Evolutionary conservation across 2,113 vertebrate species (phyloP).

Genomic region (Platysternon megacephalum): DNA sequence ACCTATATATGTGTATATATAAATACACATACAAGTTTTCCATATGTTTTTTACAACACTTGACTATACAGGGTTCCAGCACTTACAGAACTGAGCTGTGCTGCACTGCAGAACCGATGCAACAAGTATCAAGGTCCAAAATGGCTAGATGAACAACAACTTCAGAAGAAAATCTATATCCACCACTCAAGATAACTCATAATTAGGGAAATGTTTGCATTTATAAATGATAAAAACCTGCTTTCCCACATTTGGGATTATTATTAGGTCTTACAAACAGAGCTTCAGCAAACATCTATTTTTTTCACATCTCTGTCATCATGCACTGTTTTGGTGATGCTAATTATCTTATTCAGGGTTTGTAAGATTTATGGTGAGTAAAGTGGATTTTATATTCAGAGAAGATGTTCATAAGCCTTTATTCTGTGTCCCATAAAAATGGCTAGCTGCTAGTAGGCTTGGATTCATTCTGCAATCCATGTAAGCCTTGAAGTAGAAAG

Average conservation of each 20-base stretch:
- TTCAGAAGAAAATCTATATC: neutral
- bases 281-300: neutral
- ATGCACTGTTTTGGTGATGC: neutral
- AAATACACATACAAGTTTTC: neutral
- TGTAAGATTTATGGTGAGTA: neutral
- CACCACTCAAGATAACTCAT: neutral
- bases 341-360: conserved; percentile 1
- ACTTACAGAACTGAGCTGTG: neutral
- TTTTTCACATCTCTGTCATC: neutral
- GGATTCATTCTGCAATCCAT: neutral
- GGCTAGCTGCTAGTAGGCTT: neutral
- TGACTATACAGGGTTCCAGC: neutral
- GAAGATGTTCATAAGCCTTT: neutral
- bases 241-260: neutral
- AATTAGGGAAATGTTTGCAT: neutral
- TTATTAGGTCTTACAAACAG: neutral
- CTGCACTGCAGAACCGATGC: neutral
- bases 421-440: neutral
- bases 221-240: neutral
- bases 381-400: neutral
- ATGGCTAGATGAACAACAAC: neutral
- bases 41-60: neutral
- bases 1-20: neutral
- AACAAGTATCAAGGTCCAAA: neutral
- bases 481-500: neutral